Conservation (phyloP, 2,113 vertebrate genomes). For the Nematolebias whitei region DNA sequence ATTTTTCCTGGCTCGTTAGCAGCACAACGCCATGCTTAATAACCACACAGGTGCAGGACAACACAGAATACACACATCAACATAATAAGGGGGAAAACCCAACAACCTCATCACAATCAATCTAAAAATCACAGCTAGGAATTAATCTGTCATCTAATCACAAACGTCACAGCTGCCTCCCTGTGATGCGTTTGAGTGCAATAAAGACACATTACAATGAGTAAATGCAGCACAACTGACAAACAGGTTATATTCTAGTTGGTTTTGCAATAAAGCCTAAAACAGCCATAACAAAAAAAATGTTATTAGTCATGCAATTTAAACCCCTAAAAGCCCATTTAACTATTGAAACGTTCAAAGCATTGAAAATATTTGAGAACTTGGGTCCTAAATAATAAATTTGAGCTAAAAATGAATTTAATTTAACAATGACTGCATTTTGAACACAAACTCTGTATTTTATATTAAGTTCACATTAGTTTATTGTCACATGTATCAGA, state of each 20-base stretch:
- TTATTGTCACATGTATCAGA: too few species aligned
- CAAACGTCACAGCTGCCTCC: constrained; percentile 3
- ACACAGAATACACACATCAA: constrained; percentile 17
- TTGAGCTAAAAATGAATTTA: too few species aligned
- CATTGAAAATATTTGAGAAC: too few species aligned
- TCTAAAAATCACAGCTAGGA: constrained; percentile 8
- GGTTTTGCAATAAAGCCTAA: too few species aligned
- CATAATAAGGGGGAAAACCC: constrained; percentile 16
- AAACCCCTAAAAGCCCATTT: too few species aligned
- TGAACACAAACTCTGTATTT: too few species aligned
- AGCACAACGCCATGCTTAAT: constrained; percentile 15
- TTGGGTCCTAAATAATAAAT: too few species aligned
- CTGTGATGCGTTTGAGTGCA: not conserved
- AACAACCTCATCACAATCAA: constrained; percentile 7
- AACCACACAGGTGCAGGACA: constrained; percentile 14
- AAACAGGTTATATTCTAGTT: not conserved
- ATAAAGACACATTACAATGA: not conserved
- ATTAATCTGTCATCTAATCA: constrained; percentile 10
- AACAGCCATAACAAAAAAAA: too few species aligned
- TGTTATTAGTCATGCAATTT: too few species aligned
- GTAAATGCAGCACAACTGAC: not conserved
- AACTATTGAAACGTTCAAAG: too few species aligned
- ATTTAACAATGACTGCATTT: too few species aligned
- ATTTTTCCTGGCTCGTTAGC: constrained; percentile 6
- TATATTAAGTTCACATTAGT: too few species aligned